Conservation (phyloP, 2,797 vertebrate species). For the Squalus acanthias region DNA sequence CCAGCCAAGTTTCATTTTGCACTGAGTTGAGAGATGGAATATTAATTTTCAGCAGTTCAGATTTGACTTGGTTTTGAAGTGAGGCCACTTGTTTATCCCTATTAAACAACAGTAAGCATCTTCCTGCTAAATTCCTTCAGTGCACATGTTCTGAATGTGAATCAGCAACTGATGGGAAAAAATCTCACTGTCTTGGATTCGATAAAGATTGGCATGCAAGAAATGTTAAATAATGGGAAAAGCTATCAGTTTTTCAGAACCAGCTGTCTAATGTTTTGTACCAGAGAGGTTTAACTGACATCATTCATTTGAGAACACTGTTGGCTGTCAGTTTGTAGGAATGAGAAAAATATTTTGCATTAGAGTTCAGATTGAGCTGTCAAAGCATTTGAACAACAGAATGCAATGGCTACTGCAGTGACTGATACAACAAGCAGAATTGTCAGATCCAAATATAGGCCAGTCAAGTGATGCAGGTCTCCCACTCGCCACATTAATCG, state of each 20-base stretch:
- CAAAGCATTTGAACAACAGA: neutral
- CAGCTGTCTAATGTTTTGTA: neutral
- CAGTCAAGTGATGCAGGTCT: neutral
- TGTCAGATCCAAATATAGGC: neutral
- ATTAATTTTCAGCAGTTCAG: neutral
- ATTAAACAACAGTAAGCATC: neutral
- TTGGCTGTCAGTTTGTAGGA: neutral
- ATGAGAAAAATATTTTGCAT: neutral
- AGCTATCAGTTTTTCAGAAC: no score
- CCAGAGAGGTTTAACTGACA: neutral
- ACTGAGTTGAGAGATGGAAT: neutral
- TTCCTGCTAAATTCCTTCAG: constrained; percentile 3
- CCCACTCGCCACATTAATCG: neutral
- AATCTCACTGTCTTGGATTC: neutral
- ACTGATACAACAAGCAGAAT: neutral
- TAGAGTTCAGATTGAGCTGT: neutral
- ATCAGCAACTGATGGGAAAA: neutral
- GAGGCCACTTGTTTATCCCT: neutral
- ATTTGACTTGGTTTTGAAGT: neutral
- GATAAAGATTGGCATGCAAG: neutral
- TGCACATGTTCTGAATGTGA: neutral
- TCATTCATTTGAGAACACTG: neutral
- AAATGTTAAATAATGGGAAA: neutral
- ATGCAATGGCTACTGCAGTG: neutral
- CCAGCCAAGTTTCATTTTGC: neutral